phyloP scores from a whole-genome alignment of 2,113 vertebrate genomes.

The Thinocorus orbignyianus region DNA sequence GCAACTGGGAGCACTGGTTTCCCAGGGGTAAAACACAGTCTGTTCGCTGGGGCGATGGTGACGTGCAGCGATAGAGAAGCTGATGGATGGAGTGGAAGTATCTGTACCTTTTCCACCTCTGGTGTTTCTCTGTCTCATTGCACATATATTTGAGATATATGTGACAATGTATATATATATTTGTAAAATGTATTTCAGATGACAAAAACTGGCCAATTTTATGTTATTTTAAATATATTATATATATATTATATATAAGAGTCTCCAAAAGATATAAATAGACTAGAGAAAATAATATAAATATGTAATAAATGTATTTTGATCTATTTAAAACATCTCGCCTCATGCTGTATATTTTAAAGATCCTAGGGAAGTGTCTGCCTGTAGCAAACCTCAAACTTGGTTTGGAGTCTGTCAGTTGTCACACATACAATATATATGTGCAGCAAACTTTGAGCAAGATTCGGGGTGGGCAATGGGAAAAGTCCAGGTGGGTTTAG shows the following conservation, averaged over 20 bases:
- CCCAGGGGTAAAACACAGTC: neutral
- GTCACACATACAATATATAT: neutral
- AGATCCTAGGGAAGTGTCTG: neutral
- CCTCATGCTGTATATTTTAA: slow-evolving; percentile 58
- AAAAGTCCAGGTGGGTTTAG: neutral
- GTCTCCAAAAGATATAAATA: slow-evolving; percentile 73
- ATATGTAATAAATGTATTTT: slow-evolving; percentile 78
- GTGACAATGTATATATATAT: slow-evolving; percentile 66
- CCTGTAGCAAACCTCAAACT: neutral
- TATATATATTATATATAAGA: slow-evolving; percentile 70
- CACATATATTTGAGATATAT: slow-evolving; percentile 66
- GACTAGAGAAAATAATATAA: slow-evolving; percentile 69
- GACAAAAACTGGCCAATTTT: slow-evolving; percentile 74
- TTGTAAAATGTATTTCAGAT: slow-evolving; percentile 77
- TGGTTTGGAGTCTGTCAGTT: neutral
- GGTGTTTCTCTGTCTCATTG: slow-evolving; percentile 65
- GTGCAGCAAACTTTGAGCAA: neutral
- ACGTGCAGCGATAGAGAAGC: neutral
- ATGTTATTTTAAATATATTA: slow-evolving; percentile 77
- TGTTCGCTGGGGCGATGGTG: neutral
- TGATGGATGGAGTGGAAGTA: slow-evolving; percentile 20
- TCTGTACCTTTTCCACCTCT: slow-evolving; percentile 48
- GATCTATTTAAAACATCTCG: slow-evolving; percentile 70
- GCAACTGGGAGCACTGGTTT: slow-evolving; percentile 33
- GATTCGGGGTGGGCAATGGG: neutral